These are phyloP conservation scores for Zaprionus kolodkinae DNA, from an alignment of 1,140 invertebrate genomes.

Conservation along the genomic window DNA sequence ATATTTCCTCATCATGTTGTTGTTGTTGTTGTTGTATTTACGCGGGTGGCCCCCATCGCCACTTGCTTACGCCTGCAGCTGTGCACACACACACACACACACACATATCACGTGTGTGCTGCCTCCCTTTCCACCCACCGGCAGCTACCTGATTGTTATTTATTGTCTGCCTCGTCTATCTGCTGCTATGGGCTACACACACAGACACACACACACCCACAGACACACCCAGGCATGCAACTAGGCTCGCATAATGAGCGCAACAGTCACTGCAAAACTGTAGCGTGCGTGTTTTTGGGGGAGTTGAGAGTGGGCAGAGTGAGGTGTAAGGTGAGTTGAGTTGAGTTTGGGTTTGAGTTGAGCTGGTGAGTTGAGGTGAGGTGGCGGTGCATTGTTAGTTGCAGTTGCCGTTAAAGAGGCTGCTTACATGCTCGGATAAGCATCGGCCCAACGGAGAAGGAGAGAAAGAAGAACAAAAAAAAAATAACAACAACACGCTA, in stretches of 20 bases:
- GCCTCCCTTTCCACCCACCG: slow-evolving; percentile 24
- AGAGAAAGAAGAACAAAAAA: slow-evolving; percentile 13
- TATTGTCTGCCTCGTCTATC: slow-evolving; percentile 51
- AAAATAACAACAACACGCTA: slow-evolving; percentile 1
- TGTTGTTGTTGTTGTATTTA: slow-evolving; percentile 29
- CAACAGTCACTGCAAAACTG: slow-evolving; percentile 33
- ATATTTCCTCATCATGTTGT: slow-evolving; percentile 45
- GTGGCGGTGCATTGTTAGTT: slow-evolving; percentile 20
- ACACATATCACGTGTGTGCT: not conserved
- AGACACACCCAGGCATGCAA: not conserved
- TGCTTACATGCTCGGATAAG: slow-evolving; percentile 48
- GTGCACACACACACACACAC: not conserved
- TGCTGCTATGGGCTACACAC: slow-evolving; percentile 11
- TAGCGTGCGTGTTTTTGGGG: not conserved
- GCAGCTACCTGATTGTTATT: slow-evolving; percentile 56
- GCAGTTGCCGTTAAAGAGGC: slow-evolving; percentile 33
- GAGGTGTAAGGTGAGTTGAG: too few relatives aligned
- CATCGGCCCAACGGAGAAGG: slow-evolving; percentile 24
- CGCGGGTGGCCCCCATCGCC: slow-evolving; percentile 42
- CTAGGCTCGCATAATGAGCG: slow-evolving; percentile 30
- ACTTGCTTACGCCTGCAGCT: slow-evolving; percentile 52
- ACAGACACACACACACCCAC: slow-evolving; percentile 3
- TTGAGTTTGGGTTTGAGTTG: too few relatives aligned
- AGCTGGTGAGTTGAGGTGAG: not conserved
- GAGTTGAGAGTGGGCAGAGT: too few relatives aligned